A percentile compares a stretch with the other conserved stretches of the same genome.
Conservation (phyloP, 2,797 vertebrate genomes). For the Cebuella pygmaea region DNA sequence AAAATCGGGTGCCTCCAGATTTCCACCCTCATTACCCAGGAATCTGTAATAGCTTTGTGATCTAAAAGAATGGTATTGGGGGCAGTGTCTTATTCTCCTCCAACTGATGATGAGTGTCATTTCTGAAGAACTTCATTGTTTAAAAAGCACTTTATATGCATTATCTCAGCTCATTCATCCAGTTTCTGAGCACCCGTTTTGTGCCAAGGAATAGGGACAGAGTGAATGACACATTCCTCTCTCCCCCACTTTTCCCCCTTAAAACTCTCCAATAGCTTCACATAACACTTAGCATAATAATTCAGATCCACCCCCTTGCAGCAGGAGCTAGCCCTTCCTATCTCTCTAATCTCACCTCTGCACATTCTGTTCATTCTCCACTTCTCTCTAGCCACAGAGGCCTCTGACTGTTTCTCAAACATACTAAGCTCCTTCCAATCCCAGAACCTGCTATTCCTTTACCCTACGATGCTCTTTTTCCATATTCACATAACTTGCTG, state of each 20-base stretch:
- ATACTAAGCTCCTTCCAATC: neutral
- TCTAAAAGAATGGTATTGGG: neutral
- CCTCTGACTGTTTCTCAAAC: neutral
- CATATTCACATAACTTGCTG: neutral
- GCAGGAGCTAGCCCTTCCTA: neutral
- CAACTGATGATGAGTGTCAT: slow-evolving; percentile 45
- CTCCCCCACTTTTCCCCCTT: neutral
- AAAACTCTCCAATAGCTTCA: slow-evolving; percentile 8
- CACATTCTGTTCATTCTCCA: neutral
- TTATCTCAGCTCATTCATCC: slow-evolving; percentile 59
- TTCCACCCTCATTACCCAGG: neutral
- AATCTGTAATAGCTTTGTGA: slow-evolving; percentile 8
- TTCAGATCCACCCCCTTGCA: neutral
- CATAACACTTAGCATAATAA: neutral
- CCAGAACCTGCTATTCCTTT: neutral
- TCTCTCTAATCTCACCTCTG: neutral
- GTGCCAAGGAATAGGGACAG: neutral
- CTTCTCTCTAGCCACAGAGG: neutral
- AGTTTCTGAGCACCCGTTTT: slow-evolving; percentile 28
- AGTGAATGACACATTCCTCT: neutral
- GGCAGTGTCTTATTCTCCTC: slow-evolving; percentile 23
- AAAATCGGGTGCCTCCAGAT: neutral
- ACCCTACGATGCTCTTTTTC: neutral
- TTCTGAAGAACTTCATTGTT: slow-evolving; percentile 51
- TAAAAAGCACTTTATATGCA: slow-evolving; percentile 59